phyloP scores from a whole-genome alignment of 2,113 vertebrate species.

The Melanerpes aurifrons region DNA sequence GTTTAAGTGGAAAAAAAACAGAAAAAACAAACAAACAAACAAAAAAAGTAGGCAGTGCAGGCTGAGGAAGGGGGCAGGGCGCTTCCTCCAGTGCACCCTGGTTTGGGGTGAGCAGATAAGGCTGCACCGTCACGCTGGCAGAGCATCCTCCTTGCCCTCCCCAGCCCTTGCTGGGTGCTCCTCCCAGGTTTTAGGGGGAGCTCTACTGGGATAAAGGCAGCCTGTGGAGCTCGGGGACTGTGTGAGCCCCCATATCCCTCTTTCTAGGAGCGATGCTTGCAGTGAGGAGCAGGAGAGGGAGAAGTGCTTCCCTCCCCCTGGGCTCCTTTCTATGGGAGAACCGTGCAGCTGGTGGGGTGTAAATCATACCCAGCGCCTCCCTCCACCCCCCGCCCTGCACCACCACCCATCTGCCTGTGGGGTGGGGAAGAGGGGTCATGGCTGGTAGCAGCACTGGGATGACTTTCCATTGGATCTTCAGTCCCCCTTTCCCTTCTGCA shows the following conservation, averaged over 20 bases:
- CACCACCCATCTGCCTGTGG: neutral
- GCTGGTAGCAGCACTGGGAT: neutral
- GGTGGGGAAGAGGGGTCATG: neutral
- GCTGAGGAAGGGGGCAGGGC: neutral
- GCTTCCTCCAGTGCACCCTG: neutral
- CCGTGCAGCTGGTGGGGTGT: conserved; percentile 17
- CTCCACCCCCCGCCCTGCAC: neutral
- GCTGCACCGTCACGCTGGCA: fast-evolving
- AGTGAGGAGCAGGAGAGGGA: neutral
- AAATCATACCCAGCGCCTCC: neutral
- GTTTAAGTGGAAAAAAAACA: neutral
- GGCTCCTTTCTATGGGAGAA: neutral
- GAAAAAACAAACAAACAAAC: neutral
- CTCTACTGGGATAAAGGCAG: fast-evolving
- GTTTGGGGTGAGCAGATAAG: conserved; percentile 60
- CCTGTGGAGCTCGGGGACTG: neutral
- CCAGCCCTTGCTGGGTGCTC: neutral
- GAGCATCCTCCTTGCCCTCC: neutral
- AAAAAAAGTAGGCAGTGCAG: neutral
- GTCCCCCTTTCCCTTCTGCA: fast-evolving
- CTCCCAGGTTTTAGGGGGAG: fast-evolving
- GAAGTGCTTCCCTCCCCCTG: neutral
- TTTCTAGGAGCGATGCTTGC: fast-evolving
- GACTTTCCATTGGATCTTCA: neutral
- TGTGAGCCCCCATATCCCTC: neutral